Conservation (phyloP, 1,140 invertebrate genomes). For the Portunus trituberculatus region DNA sequence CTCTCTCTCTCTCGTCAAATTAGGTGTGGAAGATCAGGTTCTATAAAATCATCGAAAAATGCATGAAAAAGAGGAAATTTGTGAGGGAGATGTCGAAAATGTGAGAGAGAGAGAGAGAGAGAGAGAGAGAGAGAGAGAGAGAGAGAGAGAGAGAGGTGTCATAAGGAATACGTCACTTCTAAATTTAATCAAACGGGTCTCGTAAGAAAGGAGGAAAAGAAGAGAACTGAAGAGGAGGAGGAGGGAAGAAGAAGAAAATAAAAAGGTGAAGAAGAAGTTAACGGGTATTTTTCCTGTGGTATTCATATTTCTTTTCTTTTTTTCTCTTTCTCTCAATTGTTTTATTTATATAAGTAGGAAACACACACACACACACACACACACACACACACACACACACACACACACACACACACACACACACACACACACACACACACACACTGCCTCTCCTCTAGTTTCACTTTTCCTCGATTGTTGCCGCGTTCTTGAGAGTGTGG, state of each 20-base stretch:
- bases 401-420: conserved; percentile 5
- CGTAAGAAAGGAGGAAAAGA: background rate
- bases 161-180: background rate
- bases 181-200: background rate
- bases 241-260: background rate
- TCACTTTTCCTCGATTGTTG: too few relatives aligned
- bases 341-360: background rate
- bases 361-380: background rate
- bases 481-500: too few relatives aligned
- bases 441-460: too few relatives aligned
- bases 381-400: conserved; percentile 32
- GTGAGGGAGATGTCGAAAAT: too few relatives aligned
- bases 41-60: too few relatives aligned
- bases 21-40: too few relatives aligned
- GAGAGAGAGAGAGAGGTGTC: background rate
- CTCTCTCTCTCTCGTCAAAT: too few relatives aligned
- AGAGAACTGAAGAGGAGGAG: background rate
- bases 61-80: too few relatives aligned
- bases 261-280: background rate
- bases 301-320: background rate
- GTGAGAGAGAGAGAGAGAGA: conserved; percentile 14
- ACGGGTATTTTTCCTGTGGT: background rate
- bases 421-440: background rate
- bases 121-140: too few relatives aligned
- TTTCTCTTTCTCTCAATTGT: conserved; percentile 1